Percentiles rank a stretch among this genome's conserved stretches.
Conservation (phyloP, 1,140 invertebrate genomes). For the Nasonia vitripennis region DNA sequence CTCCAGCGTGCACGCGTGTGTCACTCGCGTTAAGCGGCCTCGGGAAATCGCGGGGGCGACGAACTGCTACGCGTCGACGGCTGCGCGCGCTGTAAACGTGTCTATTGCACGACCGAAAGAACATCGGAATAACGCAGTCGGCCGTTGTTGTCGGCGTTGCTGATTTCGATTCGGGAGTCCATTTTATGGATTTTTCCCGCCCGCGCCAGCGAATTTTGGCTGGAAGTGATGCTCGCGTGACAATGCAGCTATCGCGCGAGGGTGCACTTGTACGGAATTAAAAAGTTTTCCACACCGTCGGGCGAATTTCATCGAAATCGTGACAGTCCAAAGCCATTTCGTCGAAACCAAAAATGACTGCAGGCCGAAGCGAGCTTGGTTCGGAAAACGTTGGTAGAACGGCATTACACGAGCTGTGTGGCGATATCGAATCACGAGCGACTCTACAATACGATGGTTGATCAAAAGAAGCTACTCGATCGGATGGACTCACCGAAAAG, state of each 20-base stretch:
- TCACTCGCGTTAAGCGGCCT: not conserved
- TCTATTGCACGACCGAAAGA: not conserved
- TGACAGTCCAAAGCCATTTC: not conserved
- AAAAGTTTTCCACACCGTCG: not conserved
- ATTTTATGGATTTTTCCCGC: not conserved
- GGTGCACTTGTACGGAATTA: not conserved
- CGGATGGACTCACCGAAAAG: conserved; percentile 64
- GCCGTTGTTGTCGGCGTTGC: not conserved
- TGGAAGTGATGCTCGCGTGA: not conserved
- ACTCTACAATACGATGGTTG: too few species aligned
- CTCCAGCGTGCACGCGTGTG: too few species aligned
- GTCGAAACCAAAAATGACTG: too few species aligned
- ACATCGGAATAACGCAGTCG: not conserved
- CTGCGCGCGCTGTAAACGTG: not conserved
- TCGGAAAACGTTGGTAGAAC: too few species aligned
- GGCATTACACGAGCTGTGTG: too few species aligned
- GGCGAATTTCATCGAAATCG: not conserved
- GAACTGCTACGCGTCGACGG: not conserved
- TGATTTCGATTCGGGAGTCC: too few species aligned
- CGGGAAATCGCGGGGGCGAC: not conserved
- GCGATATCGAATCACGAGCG: too few species aligned
- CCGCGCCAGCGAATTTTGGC: too few species aligned
- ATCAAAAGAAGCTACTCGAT: not conserved
- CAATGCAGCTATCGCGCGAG: not conserved
- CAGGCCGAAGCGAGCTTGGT: too few species aligned